Percentiles rank a stretch among this genome's conserved stretches.
Conservation (phyloP, 2,113 vertebrate species). For the Bubalus kerabau region DNA sequence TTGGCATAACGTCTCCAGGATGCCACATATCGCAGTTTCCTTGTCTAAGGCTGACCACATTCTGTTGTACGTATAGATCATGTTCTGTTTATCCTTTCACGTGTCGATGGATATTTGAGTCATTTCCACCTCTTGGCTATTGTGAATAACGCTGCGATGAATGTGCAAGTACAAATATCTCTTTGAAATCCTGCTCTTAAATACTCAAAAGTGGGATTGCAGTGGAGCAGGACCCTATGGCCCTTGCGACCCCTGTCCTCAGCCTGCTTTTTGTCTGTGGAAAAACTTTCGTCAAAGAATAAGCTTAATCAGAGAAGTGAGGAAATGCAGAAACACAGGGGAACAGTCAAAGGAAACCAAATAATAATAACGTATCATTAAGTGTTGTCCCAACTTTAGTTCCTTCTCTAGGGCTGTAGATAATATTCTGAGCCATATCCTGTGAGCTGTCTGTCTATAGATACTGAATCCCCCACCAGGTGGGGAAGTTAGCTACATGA, state of each 20-base stretch:
- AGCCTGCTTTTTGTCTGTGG: background rate
- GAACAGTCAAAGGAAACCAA: accelerated
- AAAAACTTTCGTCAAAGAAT: background rate
- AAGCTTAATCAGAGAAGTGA: background rate
- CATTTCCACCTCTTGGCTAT: background rate
- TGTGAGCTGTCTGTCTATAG: background rate
- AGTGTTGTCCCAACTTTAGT: accelerated
- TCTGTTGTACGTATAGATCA: background rate
- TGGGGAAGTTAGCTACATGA: background rate
- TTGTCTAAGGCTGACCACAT: background rate
- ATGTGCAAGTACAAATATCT: background rate
- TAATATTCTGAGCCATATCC: background rate
- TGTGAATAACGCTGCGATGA: background rate
- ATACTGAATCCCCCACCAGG: background rate
- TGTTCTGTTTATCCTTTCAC: background rate
- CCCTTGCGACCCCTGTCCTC: background rate
- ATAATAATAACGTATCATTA: background rate
- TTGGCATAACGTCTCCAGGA: background rate
- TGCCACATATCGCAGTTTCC: background rate
- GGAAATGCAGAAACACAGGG: background rate
- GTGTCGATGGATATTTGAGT: background rate
- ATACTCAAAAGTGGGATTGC: background rate
- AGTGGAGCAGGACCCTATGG: background rate
- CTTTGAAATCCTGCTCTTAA: background rate
- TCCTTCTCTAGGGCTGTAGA: background rate